phyloP scores from a whole-genome alignment of 2,113 vertebrate species.

The Symphodus melops region DNA sequence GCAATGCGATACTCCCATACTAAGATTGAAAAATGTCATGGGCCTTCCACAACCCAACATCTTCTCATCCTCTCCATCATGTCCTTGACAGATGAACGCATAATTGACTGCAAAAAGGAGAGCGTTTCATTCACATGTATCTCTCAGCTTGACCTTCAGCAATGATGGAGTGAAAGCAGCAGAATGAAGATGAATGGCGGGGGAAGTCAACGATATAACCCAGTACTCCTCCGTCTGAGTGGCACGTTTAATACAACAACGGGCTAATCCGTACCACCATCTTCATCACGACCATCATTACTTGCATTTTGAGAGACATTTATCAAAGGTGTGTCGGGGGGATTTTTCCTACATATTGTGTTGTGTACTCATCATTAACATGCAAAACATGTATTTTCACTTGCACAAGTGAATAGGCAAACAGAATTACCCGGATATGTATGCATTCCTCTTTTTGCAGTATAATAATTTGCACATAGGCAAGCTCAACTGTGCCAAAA shows the following conservation, averaged over 20 bases:
- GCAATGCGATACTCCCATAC: neutral
- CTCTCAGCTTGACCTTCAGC: slow-evolving; percentile 67
- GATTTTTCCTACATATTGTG: slow-evolving; percentile 39
- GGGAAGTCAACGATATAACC: neutral
- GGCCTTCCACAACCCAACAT: slow-evolving; percentile 36
- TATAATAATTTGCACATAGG: neutral
- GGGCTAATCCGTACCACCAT: slow-evolving; percentile 62
- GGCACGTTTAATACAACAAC: slow-evolving; percentile 61
- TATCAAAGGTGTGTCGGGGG: slow-evolving; percentile 40
- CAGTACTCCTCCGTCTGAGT: slow-evolving; percentile 29
- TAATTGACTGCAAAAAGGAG: slow-evolving; percentile 61
- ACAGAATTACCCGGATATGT: neutral
- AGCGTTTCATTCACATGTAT: slow-evolving; percentile 67
- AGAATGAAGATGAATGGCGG: slow-evolving; percentile 65
- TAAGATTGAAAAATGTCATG: slow-evolving; percentile 45
- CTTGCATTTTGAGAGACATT: slow-evolving; percentile 28
- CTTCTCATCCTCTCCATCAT: slow-evolving; percentile 48
- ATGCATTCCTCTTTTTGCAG: too few relatives aligned
- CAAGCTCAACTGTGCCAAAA: too few relatives aligned
- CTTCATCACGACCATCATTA: slow-evolving; percentile 36
- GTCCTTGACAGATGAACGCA: slow-evolving; percentile 40
- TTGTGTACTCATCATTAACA: slow-evolving; percentile 23
- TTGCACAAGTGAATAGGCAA: slow-evolving; percentile 1
- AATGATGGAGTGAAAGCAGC: slow-evolving; percentile 63
- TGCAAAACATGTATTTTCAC: neutral